A percentile compares a stretch with the other conserved stretches of the same genome.
Evolutionary conservation across 2,888 invertebrate genomes (phyloP).

Genomic region (Megastigmus dorsalis): DNA sequence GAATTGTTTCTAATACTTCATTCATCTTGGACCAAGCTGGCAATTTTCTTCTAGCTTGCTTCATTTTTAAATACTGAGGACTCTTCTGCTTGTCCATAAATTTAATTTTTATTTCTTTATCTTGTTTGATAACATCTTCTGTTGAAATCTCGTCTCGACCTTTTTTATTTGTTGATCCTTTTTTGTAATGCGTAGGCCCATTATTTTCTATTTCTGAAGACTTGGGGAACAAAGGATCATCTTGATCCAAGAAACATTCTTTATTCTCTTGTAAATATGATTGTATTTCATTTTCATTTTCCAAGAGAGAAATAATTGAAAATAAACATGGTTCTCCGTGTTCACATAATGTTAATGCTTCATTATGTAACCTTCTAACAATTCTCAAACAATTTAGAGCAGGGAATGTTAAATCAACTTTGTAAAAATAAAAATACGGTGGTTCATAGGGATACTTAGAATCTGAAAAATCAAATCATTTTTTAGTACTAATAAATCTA

Average conservation of each 20-base stretch:
- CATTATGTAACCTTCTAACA: constrained; percentile 80
- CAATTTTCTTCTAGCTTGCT: constrained; percentile 79
- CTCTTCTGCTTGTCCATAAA: constrained; percentile 80
- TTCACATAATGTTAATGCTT: constrained; percentile 80
- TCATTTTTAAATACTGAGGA: constrained; percentile 81
- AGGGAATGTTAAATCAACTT: constrained; percentile 77
- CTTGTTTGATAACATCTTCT: constrained; percentile 78
- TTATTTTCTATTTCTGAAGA: constrained; percentile 63
- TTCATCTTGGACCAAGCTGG: constrained; percentile 85
- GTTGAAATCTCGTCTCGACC: constrained; percentile 70
- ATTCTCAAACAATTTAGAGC: constrained; percentile 80
- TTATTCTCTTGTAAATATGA: constrained; percentile 78
- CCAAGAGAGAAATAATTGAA: constrained; percentile 82
- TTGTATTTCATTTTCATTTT: constrained; percentile 81
- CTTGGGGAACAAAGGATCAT: constrained; percentile 73
- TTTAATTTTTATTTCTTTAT: constrained; percentile 79
- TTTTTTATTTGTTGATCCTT: constrained; percentile 77
- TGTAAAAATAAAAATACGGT: constrained; percentile 81
- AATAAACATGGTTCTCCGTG: constrained; percentile 85
- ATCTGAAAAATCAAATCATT: constrained; percentile 58
- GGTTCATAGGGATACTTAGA: constrained; percentile 85
- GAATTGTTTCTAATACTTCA: constrained; percentile 81
- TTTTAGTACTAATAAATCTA: neutral
- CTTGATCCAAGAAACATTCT: constrained; percentile 79
- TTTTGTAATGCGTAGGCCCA: constrained; percentile 81